These are phyloP conservation scores for Drosophila mauritiana DNA, from an alignment of 1,140 invertebrate genomes.

Conservation along the genomic window DNA sequence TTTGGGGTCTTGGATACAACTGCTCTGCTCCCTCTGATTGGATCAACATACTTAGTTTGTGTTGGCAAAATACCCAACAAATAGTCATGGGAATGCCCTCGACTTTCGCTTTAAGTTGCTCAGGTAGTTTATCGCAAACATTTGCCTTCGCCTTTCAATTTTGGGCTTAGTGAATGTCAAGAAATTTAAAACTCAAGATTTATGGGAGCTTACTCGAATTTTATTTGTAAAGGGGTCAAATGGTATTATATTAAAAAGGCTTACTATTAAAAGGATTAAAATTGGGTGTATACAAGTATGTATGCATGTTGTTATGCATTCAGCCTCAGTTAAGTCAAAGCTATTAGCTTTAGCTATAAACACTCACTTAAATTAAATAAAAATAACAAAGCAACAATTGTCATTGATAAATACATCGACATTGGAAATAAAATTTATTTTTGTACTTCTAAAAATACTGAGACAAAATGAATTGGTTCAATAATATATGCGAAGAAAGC, in stretches of 20 bases:
- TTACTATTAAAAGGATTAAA: neutral
- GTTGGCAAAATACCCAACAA: conserved; percentile 33
- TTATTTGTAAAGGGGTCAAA: neutral
- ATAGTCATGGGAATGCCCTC: conserved; percentile 6
- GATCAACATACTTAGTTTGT: conserved; percentile 43
- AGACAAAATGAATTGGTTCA: neutral
- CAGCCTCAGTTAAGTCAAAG: too few relatives aligned
- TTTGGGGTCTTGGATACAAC: conserved; percentile 28
- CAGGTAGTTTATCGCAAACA: conserved; percentile 18
- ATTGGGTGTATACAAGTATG: neutral
- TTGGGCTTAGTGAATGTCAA: conserved; percentile 12
- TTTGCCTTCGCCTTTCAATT: conserved; percentile 15
- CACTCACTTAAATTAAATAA: too few relatives aligned
- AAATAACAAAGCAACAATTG: neutral
- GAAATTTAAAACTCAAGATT: conserved; percentile 19
- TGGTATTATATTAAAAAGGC: too few relatives aligned
- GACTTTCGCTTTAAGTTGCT: conserved; percentile 24
- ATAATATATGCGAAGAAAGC: neutral
- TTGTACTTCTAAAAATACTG: neutral
- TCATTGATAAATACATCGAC: neutral
- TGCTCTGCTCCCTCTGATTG: conserved; percentile 27
- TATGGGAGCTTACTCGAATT: conserved; percentile 7
- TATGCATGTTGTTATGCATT: too few relatives aligned
- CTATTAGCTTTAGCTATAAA: too few relatives aligned
- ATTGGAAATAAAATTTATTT: neutral